Evolutionary conservation across 1,140 invertebrate species (phyloP), one percentile per base, ranked within the genome.

Genomic region (Marisa cornuarietis): DNA sequence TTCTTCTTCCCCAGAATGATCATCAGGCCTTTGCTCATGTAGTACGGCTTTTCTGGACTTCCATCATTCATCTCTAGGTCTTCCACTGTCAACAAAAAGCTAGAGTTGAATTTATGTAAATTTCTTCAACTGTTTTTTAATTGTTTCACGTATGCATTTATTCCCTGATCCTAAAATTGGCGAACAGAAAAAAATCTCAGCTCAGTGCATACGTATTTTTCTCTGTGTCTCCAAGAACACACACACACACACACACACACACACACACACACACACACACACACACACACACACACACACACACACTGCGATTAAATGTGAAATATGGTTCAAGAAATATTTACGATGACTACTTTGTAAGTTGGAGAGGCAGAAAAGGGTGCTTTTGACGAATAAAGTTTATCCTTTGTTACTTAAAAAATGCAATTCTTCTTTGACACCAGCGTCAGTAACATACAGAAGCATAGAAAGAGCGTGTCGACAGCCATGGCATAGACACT

Each of bases 381-480:
- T 11, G 49, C 42, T 11, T 74, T 6, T 52, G 16, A 8, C 5
- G 31, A 14, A 20, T 49, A 49, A 4, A n/a, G 6, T 31, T 49
- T 42, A 14, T 4, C 2, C 31, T n/a, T 52, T 73, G 71, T 42
- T 9, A 52, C 13, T 51, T 66, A 66, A n/a, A 74, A 62, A 42
- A 22, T 51, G 52, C 8, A 26, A 61, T 42, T 49, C 31, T 80
- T 42, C 31, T 42, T 42, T 42, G 31, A 42, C 31, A 42, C 31
- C 31, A 42, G 31, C 31, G 31, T 6, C 31, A 42, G 6, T 22
- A 24, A 92, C 95, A 95, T 94, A 92, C 97, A 92, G 93, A 99
- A 99, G 90, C 97, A 99, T 4, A 99, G 92, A 90, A 99, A 99
- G 62, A 99, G 89, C 0, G 98, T 99, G 88, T 99, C 97, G 7